phyloP scores from a whole-genome alignment of 2,113 vertebrate genomes.

The Ciconia maguari region DNA sequence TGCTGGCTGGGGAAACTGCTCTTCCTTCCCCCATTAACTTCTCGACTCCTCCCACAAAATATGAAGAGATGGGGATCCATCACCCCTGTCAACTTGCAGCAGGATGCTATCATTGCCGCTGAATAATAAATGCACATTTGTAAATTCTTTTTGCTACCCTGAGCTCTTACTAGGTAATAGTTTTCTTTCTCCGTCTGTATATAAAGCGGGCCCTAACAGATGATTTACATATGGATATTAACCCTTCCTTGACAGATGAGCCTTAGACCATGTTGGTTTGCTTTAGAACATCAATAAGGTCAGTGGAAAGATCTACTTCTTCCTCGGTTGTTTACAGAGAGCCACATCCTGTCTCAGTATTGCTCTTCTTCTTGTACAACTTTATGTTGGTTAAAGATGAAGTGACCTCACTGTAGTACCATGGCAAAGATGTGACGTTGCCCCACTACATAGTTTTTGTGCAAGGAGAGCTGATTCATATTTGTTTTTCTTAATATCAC shows the following conservation, averaged over 20 bases:
- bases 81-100: background rate
- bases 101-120: background rate
- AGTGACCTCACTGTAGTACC: background rate
- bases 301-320: background rate
- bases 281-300: background rate
- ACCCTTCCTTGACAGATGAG: background rate
- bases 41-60: background rate
- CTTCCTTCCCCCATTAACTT: background rate
- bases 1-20: background rate
- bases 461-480: background rate
- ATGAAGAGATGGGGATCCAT: background rate
- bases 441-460: background rate
- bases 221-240: background rate
- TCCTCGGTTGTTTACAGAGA: background rate
- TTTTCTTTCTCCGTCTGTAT: background rate
- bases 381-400: background rate
- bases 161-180: background rate
- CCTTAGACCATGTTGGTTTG: background rate
- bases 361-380: background rate
- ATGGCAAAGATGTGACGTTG: background rate
- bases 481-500: background rate
- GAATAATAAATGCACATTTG: background rate
- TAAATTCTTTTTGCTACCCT: background rate
- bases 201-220: background rate
- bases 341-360: constrained; percentile 31